Evolutionary conservation across 2,797 vertebrate species (phyloP).

Genomic region (Tenualosa thibaudeaui): DNA sequence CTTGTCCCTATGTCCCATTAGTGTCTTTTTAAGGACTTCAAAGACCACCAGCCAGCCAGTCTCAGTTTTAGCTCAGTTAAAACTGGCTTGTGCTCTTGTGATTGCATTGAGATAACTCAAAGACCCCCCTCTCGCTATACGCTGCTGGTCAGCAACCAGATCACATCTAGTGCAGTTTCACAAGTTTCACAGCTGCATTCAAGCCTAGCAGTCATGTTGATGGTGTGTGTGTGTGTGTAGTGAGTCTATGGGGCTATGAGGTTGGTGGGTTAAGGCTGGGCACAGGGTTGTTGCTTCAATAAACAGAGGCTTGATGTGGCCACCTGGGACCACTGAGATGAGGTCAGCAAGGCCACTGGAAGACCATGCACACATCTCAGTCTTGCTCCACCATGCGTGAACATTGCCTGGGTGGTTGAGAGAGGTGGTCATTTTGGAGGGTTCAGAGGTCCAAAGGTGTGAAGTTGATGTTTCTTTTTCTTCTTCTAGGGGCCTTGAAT

Average conservation of each 20-base stretch:
- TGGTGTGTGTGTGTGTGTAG: not conserved
- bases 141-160: not conserved
- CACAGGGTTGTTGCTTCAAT: not conserved
- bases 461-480: not conserved
- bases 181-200: not conserved
- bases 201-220: not conserved
- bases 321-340: constrained; percentile 9
- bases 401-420: not conserved
- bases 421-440: not conserved
- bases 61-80: constrained; percentile 34
- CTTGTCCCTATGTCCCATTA: constrained; percentile 50
- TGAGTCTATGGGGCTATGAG: not conserved
- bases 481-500: not conserved
- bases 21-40: constrained; percentile 62
- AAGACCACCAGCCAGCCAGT: constrained; percentile 49
- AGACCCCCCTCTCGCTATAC: not conserved
- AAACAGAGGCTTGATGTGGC: not conserved
- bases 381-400: not conserved
- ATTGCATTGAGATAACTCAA: constrained; percentile 32
- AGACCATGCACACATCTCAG: not conserved
- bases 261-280: constrained; percentile 2
- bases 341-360: not conserved
- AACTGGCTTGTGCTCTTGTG: not conserved
- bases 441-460: not conserved
- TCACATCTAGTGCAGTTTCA: not conserved